These are phyloP conservation scores for Acanthochromis polyacanthus DNA, from an alignment of 2,113 vertebrate species.

Conservation along the genomic window DNA sequence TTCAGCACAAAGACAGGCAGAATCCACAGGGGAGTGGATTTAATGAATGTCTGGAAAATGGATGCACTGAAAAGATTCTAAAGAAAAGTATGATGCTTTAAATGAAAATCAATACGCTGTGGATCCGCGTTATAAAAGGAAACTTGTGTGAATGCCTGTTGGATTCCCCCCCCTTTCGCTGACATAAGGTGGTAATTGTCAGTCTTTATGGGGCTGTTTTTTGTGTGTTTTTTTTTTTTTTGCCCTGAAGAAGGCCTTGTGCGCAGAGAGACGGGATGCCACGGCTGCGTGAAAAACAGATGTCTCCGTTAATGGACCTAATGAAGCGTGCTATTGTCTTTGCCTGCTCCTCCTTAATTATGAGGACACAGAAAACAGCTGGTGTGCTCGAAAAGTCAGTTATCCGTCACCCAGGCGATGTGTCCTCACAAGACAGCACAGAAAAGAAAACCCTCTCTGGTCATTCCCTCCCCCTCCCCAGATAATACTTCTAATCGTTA, in stretches of 20 bases:
- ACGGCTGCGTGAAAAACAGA: constrained; percentile 56
- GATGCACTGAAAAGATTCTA: neutral
- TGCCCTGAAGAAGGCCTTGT: constrained; percentile 62
- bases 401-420: constrained; percentile 52
- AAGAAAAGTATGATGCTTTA: neutral
- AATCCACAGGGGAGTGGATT: constrained; percentile 11
- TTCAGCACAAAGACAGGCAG: neutral
- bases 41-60: constrained; percentile 33
- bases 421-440: constrained; percentile 10
- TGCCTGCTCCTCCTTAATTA: constrained; percentile 50
- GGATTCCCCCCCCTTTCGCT: fast-evolving
- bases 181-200: constrained; percentile 62
- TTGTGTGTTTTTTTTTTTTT: constrained; percentile 32
- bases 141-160: constrained; percentile 2
- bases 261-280: constrained; percentile 4
- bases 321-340: constrained; percentile 63
- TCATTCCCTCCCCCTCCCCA: constrained; percentile 4
- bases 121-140: neutral
- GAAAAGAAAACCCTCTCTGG: constrained; percentile 21
- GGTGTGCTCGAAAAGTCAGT: constrained; percentile 54
- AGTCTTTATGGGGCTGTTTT: constrained; percentile 25
- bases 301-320: constrained; percentile 67
- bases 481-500: constrained; percentile 58
- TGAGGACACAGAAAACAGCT: constrained; percentile 55
- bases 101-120: neutral